These are phyloP conservation scores for Marmota flaviventris DNA, from an alignment of 2,113 vertebrate genomes.

Conservation along the genomic window DNA sequence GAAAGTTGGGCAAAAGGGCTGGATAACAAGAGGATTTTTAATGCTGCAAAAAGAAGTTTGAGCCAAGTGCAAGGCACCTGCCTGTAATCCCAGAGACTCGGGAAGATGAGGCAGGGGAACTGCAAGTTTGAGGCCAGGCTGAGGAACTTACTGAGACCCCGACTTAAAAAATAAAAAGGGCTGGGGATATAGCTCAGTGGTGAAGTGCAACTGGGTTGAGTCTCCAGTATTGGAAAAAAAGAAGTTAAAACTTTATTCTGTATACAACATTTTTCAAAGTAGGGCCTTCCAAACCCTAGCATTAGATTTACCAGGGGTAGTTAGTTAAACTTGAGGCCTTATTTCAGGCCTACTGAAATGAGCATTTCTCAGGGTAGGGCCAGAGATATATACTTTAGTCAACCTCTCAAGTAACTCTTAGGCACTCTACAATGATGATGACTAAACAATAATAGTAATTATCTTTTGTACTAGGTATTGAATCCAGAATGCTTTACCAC, in stretches of 20 bases:
- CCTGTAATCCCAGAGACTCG: too few relatives aligned
- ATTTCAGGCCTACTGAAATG: background rate
- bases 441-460: background rate
- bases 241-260: background rate
- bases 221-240: too few relatives aligned
- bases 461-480: too few relatives aligned
- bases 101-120: too few relatives aligned
- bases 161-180: too few relatives aligned
- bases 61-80: too few relatives aligned
- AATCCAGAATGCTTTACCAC: too few relatives aligned
- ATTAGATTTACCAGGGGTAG: background rate
- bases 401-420: conserved; percentile 18
- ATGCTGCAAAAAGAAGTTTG: background rate
- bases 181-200: too few relatives aligned
- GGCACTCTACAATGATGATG: background rate
- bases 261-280: background rate
- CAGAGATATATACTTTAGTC: background rate
- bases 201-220: too few relatives aligned
- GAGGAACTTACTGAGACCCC: too few relatives aligned
- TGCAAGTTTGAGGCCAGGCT: too few relatives aligned
- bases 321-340: background rate
- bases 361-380: background rate
- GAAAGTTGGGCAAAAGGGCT: background rate
- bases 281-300: background rate
- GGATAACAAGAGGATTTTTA: background rate